Evolutionary conservation across 2,113 vertebrate species (phyloP), one percentile per base, ranked within the genome.

Genomic region (Cheirogaleus medius): DNA sequence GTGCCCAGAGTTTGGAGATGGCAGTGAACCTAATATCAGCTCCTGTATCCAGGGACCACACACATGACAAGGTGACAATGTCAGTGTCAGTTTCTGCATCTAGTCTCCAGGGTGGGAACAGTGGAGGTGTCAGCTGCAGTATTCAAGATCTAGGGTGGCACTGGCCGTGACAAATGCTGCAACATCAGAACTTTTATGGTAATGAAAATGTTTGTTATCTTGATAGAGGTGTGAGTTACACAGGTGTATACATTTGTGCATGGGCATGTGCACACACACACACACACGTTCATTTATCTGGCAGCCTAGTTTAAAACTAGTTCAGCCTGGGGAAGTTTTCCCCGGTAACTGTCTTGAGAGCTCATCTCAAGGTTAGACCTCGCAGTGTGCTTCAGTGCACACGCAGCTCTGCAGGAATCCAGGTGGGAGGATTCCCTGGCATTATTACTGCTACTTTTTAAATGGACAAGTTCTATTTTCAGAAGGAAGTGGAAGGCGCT

Each of bases 401-500:
- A 20, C 3, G 2, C 69, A 95, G 37, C 80, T 21, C 34, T 66
- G 32, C 1, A 32, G 23, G 25, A 78, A 58, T 42, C 4, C 1
- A 21, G 49, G 47, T n/a, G 18, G 42, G 7, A 84, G 39, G 9
- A 32, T 34, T 49, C 60, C 34, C 63, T 27, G 47, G 29, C 17
- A 8, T 32, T 42, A 52, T 18, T 29, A 27, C 34, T 52, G 42
- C 63, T 84, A 6, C 4, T 54, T 85, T 44, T 74, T 82, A 81
- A 76, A 52, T 20, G 23, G 37, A n/a, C 42, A 80, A n/a, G 21
- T 90, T 87, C 49, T 74, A 21, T 58, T 80, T 81, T 93, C 64
- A 77, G 76, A 82, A 82, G 74, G 47, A 84, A 80, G 37, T 4
- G 20, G 23, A 66, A 87, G 18, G 34, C 20, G 18, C n/a, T 39